phyloP scores from a whole-genome alignment of 2,113 vertebrate species.

The Centropus bengalensis region DNA sequence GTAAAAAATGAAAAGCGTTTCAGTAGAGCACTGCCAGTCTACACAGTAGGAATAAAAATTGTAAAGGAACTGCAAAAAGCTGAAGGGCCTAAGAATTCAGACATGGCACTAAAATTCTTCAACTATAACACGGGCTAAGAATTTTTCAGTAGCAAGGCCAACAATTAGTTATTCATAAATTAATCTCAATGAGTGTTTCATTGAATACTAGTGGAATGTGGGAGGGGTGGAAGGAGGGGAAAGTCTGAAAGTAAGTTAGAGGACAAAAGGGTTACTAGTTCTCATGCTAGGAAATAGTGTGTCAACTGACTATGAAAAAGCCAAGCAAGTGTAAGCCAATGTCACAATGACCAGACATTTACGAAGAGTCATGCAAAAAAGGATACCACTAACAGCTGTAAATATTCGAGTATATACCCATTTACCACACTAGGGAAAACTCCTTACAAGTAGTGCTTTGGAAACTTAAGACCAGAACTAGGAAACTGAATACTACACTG shows the following conservation, averaged over 20 bases:
- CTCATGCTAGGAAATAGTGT: conserved; percentile 83
- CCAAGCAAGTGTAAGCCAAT: conserved; percentile 93
- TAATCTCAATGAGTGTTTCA: conserved; percentile 26
- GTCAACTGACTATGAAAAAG: conserved; percentile 86
- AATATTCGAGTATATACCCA: conserved; percentile 99
- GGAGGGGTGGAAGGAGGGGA: not conserved
- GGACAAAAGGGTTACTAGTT: conserved; percentile 77
- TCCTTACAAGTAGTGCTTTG: not conserved
- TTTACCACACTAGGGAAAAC: conserved; percentile 31
- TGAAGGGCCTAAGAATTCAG: conserved; percentile 68
- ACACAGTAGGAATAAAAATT: conserved; percentile 68
- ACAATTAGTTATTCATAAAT: conserved; percentile 52
- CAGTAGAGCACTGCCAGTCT: conserved; percentile 77
- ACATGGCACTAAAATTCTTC: conserved; percentile 55
- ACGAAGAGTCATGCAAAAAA: conserved; percentile 89
- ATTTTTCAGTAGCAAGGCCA: conserved; percentile 55
- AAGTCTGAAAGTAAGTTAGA: conserved; percentile 73
- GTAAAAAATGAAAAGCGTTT: conserved; percentile 83
- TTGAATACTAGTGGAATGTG: conserved; percentile 22
- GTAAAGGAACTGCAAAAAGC: conserved; percentile 69
- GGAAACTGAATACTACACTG: not conserved
- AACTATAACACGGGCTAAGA: conserved; percentile 11
- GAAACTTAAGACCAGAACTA: not conserved
- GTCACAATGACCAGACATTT: conserved; percentile 87
- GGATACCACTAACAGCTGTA: conserved; percentile 87